These are phyloP conservation scores for Philhelius pedissequus DNA, from an alignment of 2,888 invertebrate species.

Conservation along the genomic window DNA sequence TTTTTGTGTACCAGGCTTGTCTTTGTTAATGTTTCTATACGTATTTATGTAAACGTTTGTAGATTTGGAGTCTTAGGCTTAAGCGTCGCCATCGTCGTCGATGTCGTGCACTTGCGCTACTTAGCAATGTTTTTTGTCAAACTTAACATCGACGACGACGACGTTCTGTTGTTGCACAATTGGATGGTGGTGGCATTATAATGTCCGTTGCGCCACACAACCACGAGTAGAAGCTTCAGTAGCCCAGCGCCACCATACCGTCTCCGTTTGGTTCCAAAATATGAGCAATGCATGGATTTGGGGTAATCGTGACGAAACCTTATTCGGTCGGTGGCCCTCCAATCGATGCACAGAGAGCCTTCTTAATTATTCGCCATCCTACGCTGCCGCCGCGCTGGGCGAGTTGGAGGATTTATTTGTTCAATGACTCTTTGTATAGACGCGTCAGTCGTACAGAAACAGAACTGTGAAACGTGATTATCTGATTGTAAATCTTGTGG, in stretches of 20 bases:
- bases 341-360: conserved; percentile 29
- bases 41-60: conserved; percentile 28
- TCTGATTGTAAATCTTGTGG: conserved; percentile 53
- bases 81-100: conserved; percentile 3
- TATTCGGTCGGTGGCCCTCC: conserved; percentile 66
- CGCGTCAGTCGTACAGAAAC: background rate
- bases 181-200: conserved; percentile 39
- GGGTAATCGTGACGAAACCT: conserved; percentile 67
- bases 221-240: conserved; percentile 5
- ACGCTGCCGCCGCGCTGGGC: background rate
- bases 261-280: conserved; percentile 45
- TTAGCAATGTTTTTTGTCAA: conserved; percentile 43
- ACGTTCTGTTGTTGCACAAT: conserved; percentile 2
- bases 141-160: conserved; percentile 48
- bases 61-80: background rate
- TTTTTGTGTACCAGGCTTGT: conserved; percentile 19
- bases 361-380: conserved; percentile 64
- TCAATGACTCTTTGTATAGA: conserved; percentile 8
- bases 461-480: conserved; percentile 57
- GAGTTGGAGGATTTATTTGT: conserved; percentile 42
- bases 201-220: conserved; percentile 57
- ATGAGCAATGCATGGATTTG: conserved; percentile 69
- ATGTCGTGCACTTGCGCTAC: conserved; percentile 62
- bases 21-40: background rate
- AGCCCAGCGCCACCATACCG: background rate